phyloP scores from a whole-genome alignment of 2,113 vertebrate species.

The Sminthopsis crassicaudata region DNA sequence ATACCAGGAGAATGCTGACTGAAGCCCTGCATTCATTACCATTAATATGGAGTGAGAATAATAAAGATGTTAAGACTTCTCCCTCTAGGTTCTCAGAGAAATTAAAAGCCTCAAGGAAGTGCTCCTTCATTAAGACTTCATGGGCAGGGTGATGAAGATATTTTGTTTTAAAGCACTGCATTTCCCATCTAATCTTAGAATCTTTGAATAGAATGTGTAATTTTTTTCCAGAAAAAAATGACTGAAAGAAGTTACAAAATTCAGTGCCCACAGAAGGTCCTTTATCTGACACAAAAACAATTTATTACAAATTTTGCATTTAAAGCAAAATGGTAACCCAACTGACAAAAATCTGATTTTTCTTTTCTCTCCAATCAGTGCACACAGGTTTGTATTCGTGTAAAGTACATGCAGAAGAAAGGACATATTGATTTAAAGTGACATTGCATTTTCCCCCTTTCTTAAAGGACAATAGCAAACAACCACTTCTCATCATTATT shows the following conservation, averaged over 20 bases:
- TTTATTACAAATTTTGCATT: slow-evolving; percentile 65
- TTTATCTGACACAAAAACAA: slow-evolving; percentile 60
- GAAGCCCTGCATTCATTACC: slow-evolving; percentile 3
- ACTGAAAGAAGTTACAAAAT: slow-evolving; percentile 54
- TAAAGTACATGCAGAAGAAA: background rate
- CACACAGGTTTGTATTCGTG: too few relatives aligned
- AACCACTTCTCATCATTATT: background rate
- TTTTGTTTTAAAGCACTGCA: slow-evolving; percentile 53
- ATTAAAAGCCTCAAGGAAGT: slow-evolving; percentile 8
- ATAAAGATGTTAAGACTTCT: slow-evolving; percentile 23
- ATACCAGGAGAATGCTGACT: background rate
- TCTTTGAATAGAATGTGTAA: slow-evolving; percentile 54
- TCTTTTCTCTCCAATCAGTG: slow-evolving; percentile 63
- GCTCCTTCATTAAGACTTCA: slow-evolving; percentile 58
- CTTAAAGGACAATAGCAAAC: background rate
- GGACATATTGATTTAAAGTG: too few relatives aligned
- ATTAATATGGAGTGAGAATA: slow-evolving; percentile 19
- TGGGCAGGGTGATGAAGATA: slow-evolving; percentile 49
- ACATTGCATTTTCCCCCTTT: background rate
- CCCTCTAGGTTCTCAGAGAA: slow-evolving; percentile 19
- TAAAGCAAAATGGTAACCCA: slow-evolving; percentile 47
- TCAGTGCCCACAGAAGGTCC: slow-evolving; percentile 4
- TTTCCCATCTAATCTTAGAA: slow-evolving; percentile 56
- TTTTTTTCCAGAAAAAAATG: slow-evolving; percentile 54
- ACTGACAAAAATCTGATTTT: slow-evolving; percentile 65